These are phyloP conservation scores for Caenorhabditis latens DNA, from an alignment of 1,140 invertebrate genomes.

Conservation along the genomic window DNA sequence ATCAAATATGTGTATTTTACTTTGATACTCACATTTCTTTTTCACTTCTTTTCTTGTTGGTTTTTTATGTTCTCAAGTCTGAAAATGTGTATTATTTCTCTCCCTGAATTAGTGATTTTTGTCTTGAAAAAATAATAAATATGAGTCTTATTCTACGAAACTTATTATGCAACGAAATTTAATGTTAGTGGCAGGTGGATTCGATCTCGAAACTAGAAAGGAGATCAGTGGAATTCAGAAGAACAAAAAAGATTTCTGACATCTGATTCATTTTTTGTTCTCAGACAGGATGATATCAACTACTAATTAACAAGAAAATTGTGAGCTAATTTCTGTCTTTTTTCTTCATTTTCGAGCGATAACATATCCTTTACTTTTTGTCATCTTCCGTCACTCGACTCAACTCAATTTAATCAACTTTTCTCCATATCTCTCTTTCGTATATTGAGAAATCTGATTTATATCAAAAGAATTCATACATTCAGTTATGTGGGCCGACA, in stretches of 20 bases:
- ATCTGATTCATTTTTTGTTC: too few species aligned
- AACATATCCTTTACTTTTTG: not conserved
- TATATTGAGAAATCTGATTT: not conserved
- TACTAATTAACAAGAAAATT: too few species aligned
- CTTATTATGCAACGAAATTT: too few species aligned
- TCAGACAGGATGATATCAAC: too few species aligned
- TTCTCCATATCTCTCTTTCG: not conserved
- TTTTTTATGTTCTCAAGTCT: not conserved
- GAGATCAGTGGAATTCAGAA: too few species aligned
- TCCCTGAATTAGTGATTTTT: not conserved
- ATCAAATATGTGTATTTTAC: conserved; percentile 52
- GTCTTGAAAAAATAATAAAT: too few species aligned
- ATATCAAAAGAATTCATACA: not conserved
- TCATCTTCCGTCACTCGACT: not conserved
- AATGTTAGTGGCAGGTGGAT: not conserved
- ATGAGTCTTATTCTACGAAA: too few species aligned
- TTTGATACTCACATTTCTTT: not conserved
- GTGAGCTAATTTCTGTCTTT: not conserved
- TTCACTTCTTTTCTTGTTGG: not conserved
- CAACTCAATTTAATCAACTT: conserved; percentile 23
- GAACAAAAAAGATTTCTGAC: too few species aligned
- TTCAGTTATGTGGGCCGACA: not conserved
- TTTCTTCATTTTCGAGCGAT: not conserved
- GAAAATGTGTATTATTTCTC: not conserved
- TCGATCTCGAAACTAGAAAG: too few species aligned